Evolutionary conservation across 1,140 invertebrate species (phyloP).

Genomic region (Lasaia peninsularis): DNA sequence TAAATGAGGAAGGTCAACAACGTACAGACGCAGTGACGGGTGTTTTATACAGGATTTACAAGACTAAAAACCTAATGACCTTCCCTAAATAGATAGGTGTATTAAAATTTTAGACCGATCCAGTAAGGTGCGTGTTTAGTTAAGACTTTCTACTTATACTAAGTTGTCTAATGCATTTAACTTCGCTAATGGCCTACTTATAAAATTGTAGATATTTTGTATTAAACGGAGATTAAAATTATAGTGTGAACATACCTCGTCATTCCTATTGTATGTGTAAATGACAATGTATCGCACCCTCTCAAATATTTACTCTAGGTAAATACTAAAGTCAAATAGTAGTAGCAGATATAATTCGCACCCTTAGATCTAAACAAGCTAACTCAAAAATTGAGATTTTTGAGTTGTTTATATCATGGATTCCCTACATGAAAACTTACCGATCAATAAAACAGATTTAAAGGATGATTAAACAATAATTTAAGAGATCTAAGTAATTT

Average conservation of each 20-base stretch:
- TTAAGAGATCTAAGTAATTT: too few species aligned
- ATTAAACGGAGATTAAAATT: conserved; percentile 34
- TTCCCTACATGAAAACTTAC: too few species aligned
- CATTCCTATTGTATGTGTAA: conserved; percentile 23
- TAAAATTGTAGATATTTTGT: conserved; percentile 35
- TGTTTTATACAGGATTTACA: background rate
- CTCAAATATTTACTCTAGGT: background rate
- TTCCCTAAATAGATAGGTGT: conserved; percentile 4
- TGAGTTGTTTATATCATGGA: too few species aligned
- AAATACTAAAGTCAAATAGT: too few species aligned
- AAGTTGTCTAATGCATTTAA: conserved; percentile 52
- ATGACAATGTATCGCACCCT: conserved; percentile 11
- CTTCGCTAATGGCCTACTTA: conserved; percentile 59
- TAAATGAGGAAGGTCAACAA: background rate
- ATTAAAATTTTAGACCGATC: conserved; percentile 22
- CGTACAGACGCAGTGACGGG: background rate
- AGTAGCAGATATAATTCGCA: too few species aligned
- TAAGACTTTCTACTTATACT: conserved; percentile 2
- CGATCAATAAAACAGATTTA: too few species aligned
- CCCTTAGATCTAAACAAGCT: too few species aligned
- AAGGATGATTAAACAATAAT: too few species aligned
- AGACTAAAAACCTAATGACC: background rate
- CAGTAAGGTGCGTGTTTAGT: conserved; percentile 20
- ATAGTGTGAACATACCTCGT: conserved; percentile 22
- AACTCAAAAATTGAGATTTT: too few species aligned